Evolutionary conservation across 2,113 vertebrate genomes (phyloP).

Genomic region (Hymenochirus boettgeri): DNA sequence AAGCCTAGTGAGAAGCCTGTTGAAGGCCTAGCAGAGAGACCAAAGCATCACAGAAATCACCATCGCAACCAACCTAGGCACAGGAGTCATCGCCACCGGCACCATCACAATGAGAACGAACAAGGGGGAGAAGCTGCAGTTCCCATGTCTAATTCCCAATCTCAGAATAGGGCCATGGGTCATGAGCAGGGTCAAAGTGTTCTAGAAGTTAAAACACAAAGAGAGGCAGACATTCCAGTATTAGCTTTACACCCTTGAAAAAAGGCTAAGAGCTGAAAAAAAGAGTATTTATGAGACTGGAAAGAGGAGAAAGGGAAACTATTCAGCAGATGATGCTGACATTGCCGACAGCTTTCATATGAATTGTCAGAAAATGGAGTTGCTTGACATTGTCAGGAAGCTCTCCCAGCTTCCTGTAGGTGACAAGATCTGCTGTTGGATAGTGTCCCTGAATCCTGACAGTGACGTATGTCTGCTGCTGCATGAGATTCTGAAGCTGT

Average conservation of each 20-base stretch:
- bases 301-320: constrained; percentile 49
- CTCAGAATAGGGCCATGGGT: constrained; percentile 23
- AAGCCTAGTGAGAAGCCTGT: constrained; percentile 13
- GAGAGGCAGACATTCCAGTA: constrained; percentile 1
- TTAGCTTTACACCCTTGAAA: constrained; percentile 55
- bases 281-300: constrained; percentile 73
- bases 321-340: constrained; percentile 84
- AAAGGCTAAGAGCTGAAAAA: constrained; percentile 63
- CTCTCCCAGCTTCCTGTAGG: constrained; percentile 81
- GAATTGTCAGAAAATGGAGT: constrained; percentile 59
- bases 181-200: constrained; percentile 43
- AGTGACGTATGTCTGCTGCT: constrained; percentile 76
- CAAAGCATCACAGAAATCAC: constrained; percentile 3
- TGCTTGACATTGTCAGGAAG: constrained; percentile 82
- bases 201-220: constrained; percentile 42
- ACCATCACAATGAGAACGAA: constrained; percentile 5
- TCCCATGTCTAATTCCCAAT: neutral
- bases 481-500: constrained; percentile 69
- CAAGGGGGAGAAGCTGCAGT: constrained; percentile 11
- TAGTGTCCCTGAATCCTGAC: constrained; percentile 82
- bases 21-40: constrained; percentile 7
- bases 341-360: constrained; percentile 83
- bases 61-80: neutral
- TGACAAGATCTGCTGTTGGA: constrained; percentile 73
- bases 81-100: constrained; percentile 10